Base-by-base conservation (phyloP, 2,888 invertebrate species). In the Eupithecia vulgata region DNA sequence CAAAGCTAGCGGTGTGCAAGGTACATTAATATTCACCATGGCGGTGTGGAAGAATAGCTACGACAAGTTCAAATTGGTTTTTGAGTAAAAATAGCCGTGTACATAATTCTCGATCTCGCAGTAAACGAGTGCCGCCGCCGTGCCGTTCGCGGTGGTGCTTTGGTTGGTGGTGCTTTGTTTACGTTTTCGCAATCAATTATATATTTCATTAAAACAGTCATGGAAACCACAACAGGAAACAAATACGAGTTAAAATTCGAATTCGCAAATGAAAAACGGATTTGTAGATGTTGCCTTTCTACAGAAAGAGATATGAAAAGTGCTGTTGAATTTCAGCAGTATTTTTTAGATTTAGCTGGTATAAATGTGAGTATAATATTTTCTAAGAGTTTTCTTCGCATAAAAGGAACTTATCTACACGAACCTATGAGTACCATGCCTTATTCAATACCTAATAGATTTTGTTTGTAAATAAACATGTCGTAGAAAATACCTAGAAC, bases 211-310 rank as follows among this genome's bases (percentile, higher is more conserved):
- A 34, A 57, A 48, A 48, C 17, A 67, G 72, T 45, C 40, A 78
- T 78, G 78, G 74, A 74, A 72, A 64, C n/a, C 5, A 61, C 34
- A 30, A 17, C 66, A 76, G 71, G 57, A 15, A 65, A 64, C 5
- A 82, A 68, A 12, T 79, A 79, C 30, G 84, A 84, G 12, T 52
- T 81, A 0, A 88, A 88, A 79, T 52, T 81, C 5, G 80, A 82
- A 67, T 77, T 85, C n/a, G 85, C 85, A 13, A 66, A 73, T 0
- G 71, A 67, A 0, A 85, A 83, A 72, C 73, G 84, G 1, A 85
- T 93, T n/a, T 93, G 93, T 69, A 83, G 93, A 59, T 91, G 91
- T 74, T 93, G 93, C 85, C 85, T 93, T 37, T 82, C 86, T 0
- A 89, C 88, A 0, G 85, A 90, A 17, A 85, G 82, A 59, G 80